These are phyloP conservation scores for Himalopsyche phryganea DNA, from an alignment of 1,140 invertebrate species.

Conservation along the genomic window DNA sequence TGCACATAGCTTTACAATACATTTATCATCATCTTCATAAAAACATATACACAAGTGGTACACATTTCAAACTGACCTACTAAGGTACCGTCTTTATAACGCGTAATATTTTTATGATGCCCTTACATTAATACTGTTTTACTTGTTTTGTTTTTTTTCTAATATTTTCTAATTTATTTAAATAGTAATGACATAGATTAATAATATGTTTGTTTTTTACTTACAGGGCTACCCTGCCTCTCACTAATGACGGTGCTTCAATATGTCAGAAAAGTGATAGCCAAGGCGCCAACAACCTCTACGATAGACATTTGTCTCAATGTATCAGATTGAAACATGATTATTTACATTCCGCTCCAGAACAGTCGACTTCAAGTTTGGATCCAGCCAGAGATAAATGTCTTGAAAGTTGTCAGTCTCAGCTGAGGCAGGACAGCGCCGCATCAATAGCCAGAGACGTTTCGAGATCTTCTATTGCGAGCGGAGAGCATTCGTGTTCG, in stretches of 20 bases:
- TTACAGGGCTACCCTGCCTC: slow-evolving; percentile 73
- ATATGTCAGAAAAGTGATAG: slow-evolving; percentile 52
- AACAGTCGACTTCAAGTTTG: neutral
- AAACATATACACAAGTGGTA: no score
- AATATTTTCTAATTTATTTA: neutral
- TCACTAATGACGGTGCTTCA: slow-evolving; percentile 59
- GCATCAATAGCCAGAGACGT: slow-evolving; percentile 41
- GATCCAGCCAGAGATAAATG: slow-evolving; percentile 11
- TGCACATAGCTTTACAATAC: no score
- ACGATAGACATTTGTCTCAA: slow-evolving; percentile 58
- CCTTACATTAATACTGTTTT: neutral
- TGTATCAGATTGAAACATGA: slow-evolving; percentile 52
- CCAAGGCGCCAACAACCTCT: slow-evolving; percentile 38
- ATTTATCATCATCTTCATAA: no score
- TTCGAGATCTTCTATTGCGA: slow-evolving; percentile 39
- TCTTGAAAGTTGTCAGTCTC: slow-evolving; percentile 16
- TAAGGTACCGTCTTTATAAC: no score
- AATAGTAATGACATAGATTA: slow-evolving; percentile 31
- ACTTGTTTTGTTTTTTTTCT: no score
- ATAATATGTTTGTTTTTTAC: no score
- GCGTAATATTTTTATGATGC: no score
- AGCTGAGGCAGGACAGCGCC: slow-evolving; percentile 17
- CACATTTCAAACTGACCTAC: no score
- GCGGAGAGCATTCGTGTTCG: slow-evolving; percentile 43
- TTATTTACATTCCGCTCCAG: slow-evolving; percentile 45